Conservation (phyloP, 2,888 invertebrate species). For the Hetaerina titia region DNA sequence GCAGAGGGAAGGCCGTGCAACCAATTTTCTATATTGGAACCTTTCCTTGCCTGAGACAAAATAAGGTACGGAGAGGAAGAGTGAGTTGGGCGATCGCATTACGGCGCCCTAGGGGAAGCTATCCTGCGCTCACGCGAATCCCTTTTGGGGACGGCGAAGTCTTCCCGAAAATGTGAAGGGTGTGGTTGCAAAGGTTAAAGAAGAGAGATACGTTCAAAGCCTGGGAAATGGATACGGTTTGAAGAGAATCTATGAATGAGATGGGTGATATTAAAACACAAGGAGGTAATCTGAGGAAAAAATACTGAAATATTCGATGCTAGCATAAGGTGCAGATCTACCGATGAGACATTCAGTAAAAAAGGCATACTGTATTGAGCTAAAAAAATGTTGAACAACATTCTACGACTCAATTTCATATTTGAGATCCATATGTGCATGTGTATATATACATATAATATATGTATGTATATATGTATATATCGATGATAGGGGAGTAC, state of each 20-base stretch:
- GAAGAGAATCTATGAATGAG: background rate
- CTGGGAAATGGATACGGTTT: background rate
- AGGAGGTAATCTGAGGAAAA: too few species aligned
- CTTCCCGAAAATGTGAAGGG: background rate
- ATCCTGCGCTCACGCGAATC: slow-evolving; percentile 24
- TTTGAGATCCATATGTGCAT: too few species aligned
- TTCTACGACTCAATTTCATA: too few species aligned
- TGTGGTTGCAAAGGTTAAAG: background rate
- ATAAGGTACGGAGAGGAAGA: background rate
- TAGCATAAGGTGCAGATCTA: too few species aligned
- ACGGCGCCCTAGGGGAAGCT: background rate
- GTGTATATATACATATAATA: too few species aligned
- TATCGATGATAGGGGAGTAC: too few species aligned
- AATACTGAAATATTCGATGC: too few species aligned
- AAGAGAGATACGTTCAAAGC: background rate
- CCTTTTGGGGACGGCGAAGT: background rate
- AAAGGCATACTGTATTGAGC: too few species aligned
- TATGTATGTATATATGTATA: too few species aligned
- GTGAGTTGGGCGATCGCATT: background rate
- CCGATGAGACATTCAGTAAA: too few species aligned
- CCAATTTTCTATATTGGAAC: background rate
- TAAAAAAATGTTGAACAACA: too few species aligned
- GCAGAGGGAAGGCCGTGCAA: background rate
- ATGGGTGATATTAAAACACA: too few species aligned
- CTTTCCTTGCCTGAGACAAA: background rate